Evolutionary conservation across 2,888 invertebrate genomes (phyloP), one percentile per base, ranked within the genome.

Genomic region (Synergus itoensis): DNA sequence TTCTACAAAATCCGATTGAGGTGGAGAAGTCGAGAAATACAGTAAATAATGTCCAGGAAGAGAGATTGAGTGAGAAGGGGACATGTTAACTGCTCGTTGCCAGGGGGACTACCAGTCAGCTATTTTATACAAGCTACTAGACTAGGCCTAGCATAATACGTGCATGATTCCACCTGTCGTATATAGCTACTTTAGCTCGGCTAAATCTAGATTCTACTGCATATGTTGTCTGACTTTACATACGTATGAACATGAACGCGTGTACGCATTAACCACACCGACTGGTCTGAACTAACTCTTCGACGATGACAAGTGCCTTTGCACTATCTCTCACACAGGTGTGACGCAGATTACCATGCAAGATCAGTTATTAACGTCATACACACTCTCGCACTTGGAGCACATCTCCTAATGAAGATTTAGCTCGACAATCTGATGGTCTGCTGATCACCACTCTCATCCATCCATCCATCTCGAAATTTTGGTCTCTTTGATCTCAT

Each of bases 311-410:
- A 69, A 69, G 69, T 69, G 69, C 48, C 69, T 69, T 69, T n/a
- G 9, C 28, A 28, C 45, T 69, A 69, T 48, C 69, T 28, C 43
- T 69, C 45, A 69, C 69, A 69, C 69, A 69, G 45, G 45, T 69
- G 69, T 28, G 48, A 69, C 48, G 16, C 48, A 48, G 69, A 69
- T 45, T 48, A 28, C 43, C 36, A 48, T 48, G 48, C 69, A 48
- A 69, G 28, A 69, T 69, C 48, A 48, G 69, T 69, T 69, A 69
- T 69, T 69, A 69, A 28, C 48, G 69, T 69, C 69, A 69, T 69
- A 28, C 45, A 48, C 69, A 69, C 28, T 45, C 69, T 48, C 69
- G 69, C 45, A 28, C 16, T 28, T 14, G 8, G 9, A 69, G 45
- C 36, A 45, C 48, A 69, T 48, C 16, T 21, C 43, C 69, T 69